Base-by-base conservation (phyloP, 2,888 invertebrate genomes). In the Chrysolina oricalcia region DNA sequence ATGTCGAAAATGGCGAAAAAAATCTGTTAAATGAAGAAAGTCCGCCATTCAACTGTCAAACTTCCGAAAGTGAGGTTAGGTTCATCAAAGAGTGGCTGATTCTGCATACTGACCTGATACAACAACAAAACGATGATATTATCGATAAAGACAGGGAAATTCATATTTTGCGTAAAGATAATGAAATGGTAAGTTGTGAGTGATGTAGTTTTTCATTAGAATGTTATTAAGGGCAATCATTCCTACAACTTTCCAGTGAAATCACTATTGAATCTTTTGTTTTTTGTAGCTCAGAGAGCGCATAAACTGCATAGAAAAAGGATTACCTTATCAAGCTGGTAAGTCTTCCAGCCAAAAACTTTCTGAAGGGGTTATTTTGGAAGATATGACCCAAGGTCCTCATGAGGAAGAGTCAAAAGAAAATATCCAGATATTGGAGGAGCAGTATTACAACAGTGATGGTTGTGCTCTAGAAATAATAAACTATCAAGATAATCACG, bases 111-210 rank as follows among this genome's bases (percentile, higher is more conserved):
- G 96, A 97, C 88, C 90, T 97, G 78, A 96, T 97, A 86, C 96
- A 97, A 87, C 96, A 96, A 89, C 97, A 97, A 89, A 95, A 95
- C 85, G 96, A 97, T 85, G 92, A 94, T 83, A 91, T 97, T 79
- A 91, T 93, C 81, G 93, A 93, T 82, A 95, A 94, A 88, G 96
- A 97, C 83, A 95, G 94, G 87, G 90, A 93, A 70, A 91, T 95
- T 79, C 92, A 93, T 74, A 91, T 92, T 71, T 89, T 96, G 46
- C 92, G 92, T 85, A 92, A 93, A 83, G 96, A 97, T 89, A 94
- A 95, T 90, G 94, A 94, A 87, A 91, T 93, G 88, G 94, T 97
- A 90, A 91, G 92, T 85, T 63, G 9, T 40, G 40, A 41, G 50
- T 35, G 41, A 50, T 40, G 53, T 40, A 15, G 19, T 46, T 71